Conservation (phyloP, 2,888 invertebrate genomes). For the Prosopocoilus inquinatus region DNA sequence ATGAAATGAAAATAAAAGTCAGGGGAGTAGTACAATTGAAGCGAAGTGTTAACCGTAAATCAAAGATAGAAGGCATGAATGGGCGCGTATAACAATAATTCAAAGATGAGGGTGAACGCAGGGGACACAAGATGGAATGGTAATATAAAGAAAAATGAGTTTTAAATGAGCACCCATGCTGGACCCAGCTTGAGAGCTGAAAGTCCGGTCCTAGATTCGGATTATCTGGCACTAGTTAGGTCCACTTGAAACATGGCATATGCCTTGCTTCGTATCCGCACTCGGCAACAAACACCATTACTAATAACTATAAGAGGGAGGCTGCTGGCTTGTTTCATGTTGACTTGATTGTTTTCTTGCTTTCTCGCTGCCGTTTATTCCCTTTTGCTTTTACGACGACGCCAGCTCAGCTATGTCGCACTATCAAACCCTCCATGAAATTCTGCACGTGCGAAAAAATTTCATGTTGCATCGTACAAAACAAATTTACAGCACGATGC, state of each 20-base stretch:
- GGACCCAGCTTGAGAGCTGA: not conserved
- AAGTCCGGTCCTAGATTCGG: conserved; percentile 1
- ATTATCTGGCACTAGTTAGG: not conserved
- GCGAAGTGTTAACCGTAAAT: not conserved
- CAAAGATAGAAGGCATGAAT: conserved; percentile 1
- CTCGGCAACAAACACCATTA: conserved; percentile 3
- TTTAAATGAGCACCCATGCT: conserved; percentile 15
- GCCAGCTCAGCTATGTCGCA: not conserved
- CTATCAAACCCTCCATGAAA: too few relatives aligned
- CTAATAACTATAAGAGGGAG: conserved; percentile 1
- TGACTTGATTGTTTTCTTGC: not conserved
- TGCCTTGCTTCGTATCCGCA: conserved; percentile 1
- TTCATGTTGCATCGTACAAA: too few relatives aligned
- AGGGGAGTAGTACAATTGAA: not conserved
- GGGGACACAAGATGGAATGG: conserved; percentile 2
- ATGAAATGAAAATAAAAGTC: not conserved
- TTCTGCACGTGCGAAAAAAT: too few relatives aligned
- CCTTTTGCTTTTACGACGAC: not conserved
- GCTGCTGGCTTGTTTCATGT: conserved; percentile 2
- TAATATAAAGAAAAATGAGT: conserved; percentile 10
- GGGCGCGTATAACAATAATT: conserved; percentile 1
- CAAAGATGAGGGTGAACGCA: conserved; percentile 7
- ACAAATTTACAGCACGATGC: too few relatives aligned
- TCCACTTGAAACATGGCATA: conserved; percentile 3
- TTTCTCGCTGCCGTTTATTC: not conserved